Evolutionary conservation across 2,888 invertebrate species (phyloP).

Genomic region (Cheilosia scutellata): DNA sequence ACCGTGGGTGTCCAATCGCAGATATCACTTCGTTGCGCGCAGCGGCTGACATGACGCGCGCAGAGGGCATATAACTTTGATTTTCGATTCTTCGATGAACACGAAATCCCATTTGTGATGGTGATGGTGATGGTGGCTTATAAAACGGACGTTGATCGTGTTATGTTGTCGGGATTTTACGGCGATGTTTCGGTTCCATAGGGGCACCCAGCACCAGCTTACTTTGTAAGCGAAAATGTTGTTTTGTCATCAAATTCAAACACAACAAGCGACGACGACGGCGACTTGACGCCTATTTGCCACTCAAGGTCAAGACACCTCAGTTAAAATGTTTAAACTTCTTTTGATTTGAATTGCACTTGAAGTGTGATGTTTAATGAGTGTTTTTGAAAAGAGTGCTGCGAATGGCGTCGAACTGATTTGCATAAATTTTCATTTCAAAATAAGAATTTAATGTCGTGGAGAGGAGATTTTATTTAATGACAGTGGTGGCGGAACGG

Average conservation of each 20-base stretch:
- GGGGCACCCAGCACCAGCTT: background rate
- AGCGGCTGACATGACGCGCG: background rate
- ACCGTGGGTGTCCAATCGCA: conserved; percentile 66
- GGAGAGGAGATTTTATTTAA: background rate
- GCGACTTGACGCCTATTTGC: conserved; percentile 26
- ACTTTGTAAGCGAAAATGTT: conserved; percentile 19
- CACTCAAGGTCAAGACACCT: conserved; percentile 46
- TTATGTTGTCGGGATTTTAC: background rate
- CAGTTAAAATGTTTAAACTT: conserved; percentile 6
- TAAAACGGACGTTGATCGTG: conserved; percentile 14
- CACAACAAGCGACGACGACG: background rate
- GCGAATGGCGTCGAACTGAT: conserved; percentile 1
- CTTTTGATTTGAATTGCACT: conserved; percentile 49
- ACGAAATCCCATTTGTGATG: conserved; percentile 40
- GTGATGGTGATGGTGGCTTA: conserved; percentile 14
- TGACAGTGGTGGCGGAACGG: background rate
- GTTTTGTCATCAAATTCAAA: conserved; percentile 16
- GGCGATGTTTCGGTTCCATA: background rate
- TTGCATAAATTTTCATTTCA: conserved; percentile 34
- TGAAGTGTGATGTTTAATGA: conserved; percentile 51
- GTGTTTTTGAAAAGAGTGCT: background rate
- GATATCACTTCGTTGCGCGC: conserved; percentile 28
- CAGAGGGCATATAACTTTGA: conserved; percentile 29
- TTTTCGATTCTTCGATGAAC: conserved; percentile 53
- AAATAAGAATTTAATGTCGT: conserved; percentile 34